Evolutionary conservation across 2,113 vertebrate species (phyloP).

Genomic region (Pipa parva): DNA sequence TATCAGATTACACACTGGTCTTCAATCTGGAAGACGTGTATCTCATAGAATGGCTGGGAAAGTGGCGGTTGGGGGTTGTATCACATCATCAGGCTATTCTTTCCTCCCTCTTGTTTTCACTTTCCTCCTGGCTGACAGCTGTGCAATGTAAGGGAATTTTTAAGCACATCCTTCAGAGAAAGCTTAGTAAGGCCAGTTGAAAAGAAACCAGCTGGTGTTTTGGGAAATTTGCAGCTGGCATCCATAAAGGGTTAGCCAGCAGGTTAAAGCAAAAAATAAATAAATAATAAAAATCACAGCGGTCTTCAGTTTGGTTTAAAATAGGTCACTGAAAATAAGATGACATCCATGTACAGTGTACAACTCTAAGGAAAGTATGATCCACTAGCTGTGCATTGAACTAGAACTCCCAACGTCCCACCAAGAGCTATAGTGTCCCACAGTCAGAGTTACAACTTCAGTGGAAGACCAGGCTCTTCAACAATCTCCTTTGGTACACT

Average conservation of each 20-base stretch:
- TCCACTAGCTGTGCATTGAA: too few species aligned
- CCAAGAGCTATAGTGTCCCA: too few species aligned
- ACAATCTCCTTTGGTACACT: too few species aligned
- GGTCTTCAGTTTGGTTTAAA: neutral
- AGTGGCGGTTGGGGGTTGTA: neutral
- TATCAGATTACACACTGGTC: neutral
- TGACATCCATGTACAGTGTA: neutral
- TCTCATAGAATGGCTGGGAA: neutral
- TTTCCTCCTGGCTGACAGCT: conserved; percentile 16
- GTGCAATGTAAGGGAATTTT: conserved; percentile 28
- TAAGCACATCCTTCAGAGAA: conserved; percentile 20
- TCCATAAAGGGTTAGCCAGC: neutral
- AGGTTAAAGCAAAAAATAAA: neutral
- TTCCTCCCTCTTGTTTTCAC: conserved; percentile 16
- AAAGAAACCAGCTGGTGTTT: conserved; percentile 18
- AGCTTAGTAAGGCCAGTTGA: conserved; percentile 6
- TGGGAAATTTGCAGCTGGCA: neutral
- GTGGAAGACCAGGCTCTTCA: too few species aligned
- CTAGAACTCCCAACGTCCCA: too few species aligned
- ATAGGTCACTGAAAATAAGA: neutral
- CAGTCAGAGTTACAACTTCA: too few species aligned
- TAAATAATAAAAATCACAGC: too few species aligned
- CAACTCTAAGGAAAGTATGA: too few species aligned
- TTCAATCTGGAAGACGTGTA: neutral
- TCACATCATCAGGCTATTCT: neutral